These are phyloP conservation scores for Mus spretus DNA, from an alignment of 2,797 vertebrate genomes.

Conservation along the genomic window DNA sequence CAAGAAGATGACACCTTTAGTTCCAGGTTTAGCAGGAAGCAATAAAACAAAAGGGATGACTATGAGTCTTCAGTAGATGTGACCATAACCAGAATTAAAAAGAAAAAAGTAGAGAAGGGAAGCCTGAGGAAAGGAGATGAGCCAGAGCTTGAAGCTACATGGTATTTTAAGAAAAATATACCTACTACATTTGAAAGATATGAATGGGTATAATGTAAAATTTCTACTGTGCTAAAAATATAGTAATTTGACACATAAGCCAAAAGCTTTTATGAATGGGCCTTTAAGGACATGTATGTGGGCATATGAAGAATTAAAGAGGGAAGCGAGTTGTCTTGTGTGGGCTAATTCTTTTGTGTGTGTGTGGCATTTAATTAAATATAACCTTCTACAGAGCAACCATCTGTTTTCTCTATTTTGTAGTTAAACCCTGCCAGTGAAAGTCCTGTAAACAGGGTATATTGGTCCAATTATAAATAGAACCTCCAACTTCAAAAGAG, in stretches of 20 bases:
- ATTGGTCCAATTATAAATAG: conserved; percentile 52
- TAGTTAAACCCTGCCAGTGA: conserved; percentile 62
- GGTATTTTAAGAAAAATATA: conserved; percentile 36
- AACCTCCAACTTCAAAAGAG: not conserved
- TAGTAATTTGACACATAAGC: conserved; percentile 51
- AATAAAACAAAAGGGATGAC: not conserved
- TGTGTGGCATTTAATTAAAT: conserved; percentile 76
- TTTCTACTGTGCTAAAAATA: conserved; percentile 46
- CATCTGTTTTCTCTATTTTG: conserved; percentile 75
- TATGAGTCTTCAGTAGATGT: conserved; percentile 22
- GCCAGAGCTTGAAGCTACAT: not conserved
- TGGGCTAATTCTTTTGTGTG: conserved; percentile 59
- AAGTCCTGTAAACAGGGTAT: conserved; percentile 54
- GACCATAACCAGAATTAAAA: not conserved
- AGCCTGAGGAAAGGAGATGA: not conserved
- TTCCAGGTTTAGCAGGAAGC: conserved; percentile 17
- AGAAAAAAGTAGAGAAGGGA: not conserved
- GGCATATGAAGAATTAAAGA: conserved; percentile 65
- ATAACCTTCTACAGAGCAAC: conserved; percentile 60
- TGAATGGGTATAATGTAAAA: not conserved
- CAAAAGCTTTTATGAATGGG: conserved; percentile 67
- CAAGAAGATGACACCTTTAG: conserved; percentile 22
- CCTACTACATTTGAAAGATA: conserved; percentile 1
- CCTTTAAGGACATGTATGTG: conserved; percentile 45
- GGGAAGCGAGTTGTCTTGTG: conserved; percentile 62